Evolutionary conservation across 2,113 vertebrate species (phyloP), one percentile per base, ranked within the genome.

Genomic region (Nibea albiflora): DNA sequence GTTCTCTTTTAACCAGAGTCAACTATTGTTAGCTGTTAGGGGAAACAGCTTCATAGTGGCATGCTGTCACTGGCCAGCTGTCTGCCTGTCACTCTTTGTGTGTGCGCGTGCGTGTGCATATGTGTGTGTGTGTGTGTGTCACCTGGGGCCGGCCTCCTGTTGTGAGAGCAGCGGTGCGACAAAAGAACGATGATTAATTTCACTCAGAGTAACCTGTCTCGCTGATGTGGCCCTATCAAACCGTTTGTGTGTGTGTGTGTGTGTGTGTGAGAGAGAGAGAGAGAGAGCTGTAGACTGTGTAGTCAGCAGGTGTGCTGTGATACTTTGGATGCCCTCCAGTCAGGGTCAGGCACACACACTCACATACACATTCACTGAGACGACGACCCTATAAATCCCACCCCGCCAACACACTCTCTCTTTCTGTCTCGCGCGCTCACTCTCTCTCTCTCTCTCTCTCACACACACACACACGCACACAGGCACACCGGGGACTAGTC

Each of bases 121-220:
- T 77, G 63, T 84, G 31, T 76, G 24, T 83, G 65, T 63, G 47
- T 72, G 65, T 72, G 76, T 70, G 73, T 80, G 78, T 90, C 87
- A 90, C 88, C 82, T 84, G 81, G 81, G 88, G 85, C 87, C 53
- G 7, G 85, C 84, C 78, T 92, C 91, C 90, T 93, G 90, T 91
- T 91, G 88, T 78, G 89, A 88, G 88, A 92, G 90, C 92, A 92
- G 86, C 73, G 78, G 91, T 87, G 92, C 88, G 81, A 90, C 83
- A 90, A 93, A 89, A 90, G 90, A 91, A 93, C 88, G 88, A 94
- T 94, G 93, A 94, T 94, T 95, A 93, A 95, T 94, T 94, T 94
- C 93, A 86, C 92, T 91, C 84, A 14, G 53, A 91, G 90, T 93
- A 91, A 91, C 90, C 89, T 84, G 90, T 91, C 87, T 89, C 66